Base-by-base conservation (phyloP, 2,888 invertebrate species). In the Noctua janthe region DNA sequence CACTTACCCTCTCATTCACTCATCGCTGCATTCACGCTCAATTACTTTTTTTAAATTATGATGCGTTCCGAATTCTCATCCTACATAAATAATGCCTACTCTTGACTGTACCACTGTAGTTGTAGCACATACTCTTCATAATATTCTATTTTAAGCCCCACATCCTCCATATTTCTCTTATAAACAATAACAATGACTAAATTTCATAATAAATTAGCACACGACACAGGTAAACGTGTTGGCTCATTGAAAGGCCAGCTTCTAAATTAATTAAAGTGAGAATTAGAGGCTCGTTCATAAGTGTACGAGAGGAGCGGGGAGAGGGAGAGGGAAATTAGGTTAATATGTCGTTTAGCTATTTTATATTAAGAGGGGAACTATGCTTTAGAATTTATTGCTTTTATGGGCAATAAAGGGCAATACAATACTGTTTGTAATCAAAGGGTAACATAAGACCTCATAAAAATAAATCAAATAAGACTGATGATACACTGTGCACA, bases 201-300 rank as follows among this genome's bases (percentile, higher is more conserved):
- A 86, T 87, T 85, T 83, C 75, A 84, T 83, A 83, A 85, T 84
- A 86, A 84, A 81, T 86, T 86, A 84, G 81, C 59, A 39, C 54
- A 71, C 79, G 83, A 79, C 87, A 74, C 73, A 84, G 87, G 85
- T 79, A 75, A 81, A 73, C 77, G 51, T 74, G 83, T 74, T 72
- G 80, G 72, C 59, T 70, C 72, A 72, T 49, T 76, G 54, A 69
- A 86, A 83, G 86, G 84, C 87, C 73, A 71, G 70, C 77, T 74
- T 81, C 84, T 81, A 86, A 78, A 86, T 86, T 87, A 87, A 86
- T 86, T 86, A 84, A 84, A 76, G 47, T 87, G 84, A 74, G 85
- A 85, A 84, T 86, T 86, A 87, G 77, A 87, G 43, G 77, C 84
- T 76, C 73, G 77, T 86, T 73, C 76, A 79, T 83, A 86, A 82